Conservation (phyloP, 2,888 invertebrate genomes). For the Encarsia formosa region DNA sequence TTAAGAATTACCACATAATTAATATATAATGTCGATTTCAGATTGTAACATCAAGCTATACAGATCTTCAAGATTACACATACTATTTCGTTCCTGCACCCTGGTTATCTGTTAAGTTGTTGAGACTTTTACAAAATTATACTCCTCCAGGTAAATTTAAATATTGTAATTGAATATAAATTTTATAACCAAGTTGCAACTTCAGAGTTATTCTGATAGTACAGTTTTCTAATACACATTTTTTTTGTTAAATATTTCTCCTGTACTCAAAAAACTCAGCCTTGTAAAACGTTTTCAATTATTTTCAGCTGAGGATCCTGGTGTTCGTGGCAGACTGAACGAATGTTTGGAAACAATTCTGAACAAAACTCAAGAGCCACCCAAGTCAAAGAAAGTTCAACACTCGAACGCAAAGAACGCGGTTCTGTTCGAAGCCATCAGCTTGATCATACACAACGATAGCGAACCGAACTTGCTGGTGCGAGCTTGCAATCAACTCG, state of each 20-base stretch:
- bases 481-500: conserved; percentile 96
- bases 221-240: neutral
- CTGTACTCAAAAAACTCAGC: neutral
- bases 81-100: conserved; percentile 99
- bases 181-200: neutral
- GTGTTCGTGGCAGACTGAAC: conserved; percentile 90
- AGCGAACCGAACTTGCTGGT: conserved; percentile 95
- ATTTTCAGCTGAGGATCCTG: conserved; percentile 78
- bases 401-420: conserved; percentile 99
- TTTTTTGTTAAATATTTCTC: neutral
- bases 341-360: conserved; percentile 98
- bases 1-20: no score
- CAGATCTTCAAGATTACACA: conserved; percentile 98
- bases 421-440: conserved; percentile 98
- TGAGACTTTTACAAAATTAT: conserved; percentile 95
- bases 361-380: conserved; percentile 98
- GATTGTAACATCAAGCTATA: conserved; percentile 98
- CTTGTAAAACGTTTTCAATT: neutral
- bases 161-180: neutral
- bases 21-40: no score
- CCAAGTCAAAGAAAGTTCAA: conserved; percentile 99
- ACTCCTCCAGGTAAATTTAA: conserved; percentile 80
- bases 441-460: conserved; percentile 98
- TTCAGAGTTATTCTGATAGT: neutral
- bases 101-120: conserved; percentile 96